A percentile compares a stretch with the other conserved stretches of the same genome.
Evolutionary conservation across 1,140 invertebrate genomes (phyloP).

Genomic region (Leptopilina boulardi): DNA sequence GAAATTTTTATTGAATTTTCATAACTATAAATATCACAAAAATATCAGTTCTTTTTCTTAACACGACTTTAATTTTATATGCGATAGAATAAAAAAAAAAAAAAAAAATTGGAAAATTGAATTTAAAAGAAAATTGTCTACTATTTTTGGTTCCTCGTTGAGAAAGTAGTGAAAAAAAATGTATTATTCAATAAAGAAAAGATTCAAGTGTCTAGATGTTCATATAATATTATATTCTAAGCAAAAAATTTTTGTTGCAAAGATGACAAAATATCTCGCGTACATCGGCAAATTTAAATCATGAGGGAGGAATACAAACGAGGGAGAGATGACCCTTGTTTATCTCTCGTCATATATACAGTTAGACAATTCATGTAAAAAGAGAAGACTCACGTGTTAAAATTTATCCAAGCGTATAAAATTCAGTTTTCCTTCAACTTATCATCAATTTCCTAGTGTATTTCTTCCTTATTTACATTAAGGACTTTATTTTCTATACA

Average conservation of each 20-base stretch:
- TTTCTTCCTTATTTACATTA: conserved; percentile 22
- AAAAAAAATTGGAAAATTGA: too few species aligned
- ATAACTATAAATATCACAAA: too few species aligned
- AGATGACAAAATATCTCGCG: conserved; percentile 25
- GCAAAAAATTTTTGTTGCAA: conserved; percentile 8
- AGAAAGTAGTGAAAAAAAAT: background rate
- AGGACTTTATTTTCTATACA: background rate
- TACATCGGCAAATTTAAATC: conserved; percentile 16
- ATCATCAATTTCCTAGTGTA: background rate
- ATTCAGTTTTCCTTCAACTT: conserved; percentile 26
- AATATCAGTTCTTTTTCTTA: too few species aligned
- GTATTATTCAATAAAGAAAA: background rate
- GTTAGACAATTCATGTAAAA: conserved; percentile 21
- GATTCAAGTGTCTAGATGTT: background rate
- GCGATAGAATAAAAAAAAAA: too few species aligned
- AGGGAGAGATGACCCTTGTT: conserved; percentile 24
- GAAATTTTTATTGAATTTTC: too few species aligned
- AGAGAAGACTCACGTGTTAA: conserved; percentile 18
- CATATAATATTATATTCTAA: too few species aligned
- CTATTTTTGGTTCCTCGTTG: background rate
- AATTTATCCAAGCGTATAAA: background rate
- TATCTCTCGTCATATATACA: background rate
- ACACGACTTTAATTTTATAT: too few species aligned
- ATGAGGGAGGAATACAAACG: conserved; percentile 28
- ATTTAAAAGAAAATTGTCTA: background rate